A percentile compares a stretch with the other conserved stretches of the same genome.
Conservation (phyloP, 2,888 invertebrate species). For the Leucophora obtusa region DNA sequence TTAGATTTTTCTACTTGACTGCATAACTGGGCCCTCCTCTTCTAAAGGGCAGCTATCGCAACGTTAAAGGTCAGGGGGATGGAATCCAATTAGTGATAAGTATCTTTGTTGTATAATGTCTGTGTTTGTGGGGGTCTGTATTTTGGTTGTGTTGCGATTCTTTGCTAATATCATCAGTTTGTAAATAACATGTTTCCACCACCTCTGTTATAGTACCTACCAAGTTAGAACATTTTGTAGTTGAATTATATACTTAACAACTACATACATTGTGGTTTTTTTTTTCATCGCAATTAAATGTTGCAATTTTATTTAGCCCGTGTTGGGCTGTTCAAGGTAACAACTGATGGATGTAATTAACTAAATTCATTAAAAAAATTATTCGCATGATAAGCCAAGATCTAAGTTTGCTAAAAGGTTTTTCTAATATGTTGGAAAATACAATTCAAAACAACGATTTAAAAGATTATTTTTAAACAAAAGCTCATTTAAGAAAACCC, state of each 20-base stretch:
- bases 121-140: background rate
- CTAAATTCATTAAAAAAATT: conserved; percentile 61
- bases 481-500: too few relatives aligned
- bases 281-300: conserved; percentile 39
- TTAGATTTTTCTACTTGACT: background rate
- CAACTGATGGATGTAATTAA: conserved; percentile 57
- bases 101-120: conserved; percentile 20
- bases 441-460: too few relatives aligned
- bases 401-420: conserved; percentile 39
- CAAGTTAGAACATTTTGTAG: background rate
- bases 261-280: conserved; percentile 29
- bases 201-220: background rate
- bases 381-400: conserved; percentile 55
- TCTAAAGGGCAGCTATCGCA: background rate
- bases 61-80: conserved; percentile 53
- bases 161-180: background rate
- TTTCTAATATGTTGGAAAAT: conserved; percentile 5
- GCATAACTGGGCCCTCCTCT: background rate
- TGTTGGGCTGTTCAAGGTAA: conserved; percentile 54
- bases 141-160: background rate
- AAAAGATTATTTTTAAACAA: too few relatives aligned
- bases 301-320: conserved; percentile 20
- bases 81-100: conserved; percentile 65
- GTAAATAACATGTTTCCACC: conserved; percentile 2
- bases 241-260: background rate